Percentiles rank a stretch among this genome's conserved stretches.
Evolutionary conservation across 2,113 vertebrate genomes (phyloP).

Genomic region (Phyllostomus hastatus): DNA sequence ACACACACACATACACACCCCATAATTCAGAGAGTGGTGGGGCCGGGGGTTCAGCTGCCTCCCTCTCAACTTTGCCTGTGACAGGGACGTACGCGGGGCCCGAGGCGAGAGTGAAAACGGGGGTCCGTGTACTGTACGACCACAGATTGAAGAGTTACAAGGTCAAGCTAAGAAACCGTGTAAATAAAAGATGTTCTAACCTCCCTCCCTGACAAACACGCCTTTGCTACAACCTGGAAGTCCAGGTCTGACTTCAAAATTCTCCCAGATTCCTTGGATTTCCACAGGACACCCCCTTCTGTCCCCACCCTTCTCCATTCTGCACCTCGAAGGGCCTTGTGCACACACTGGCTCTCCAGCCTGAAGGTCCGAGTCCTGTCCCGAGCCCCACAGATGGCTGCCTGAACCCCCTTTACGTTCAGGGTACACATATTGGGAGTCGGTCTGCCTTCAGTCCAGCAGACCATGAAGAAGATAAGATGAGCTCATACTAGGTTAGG

Average conservation of each 20-base stretch:
- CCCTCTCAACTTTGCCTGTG: not conserved
- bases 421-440: not conserved
- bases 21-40: not conserved
- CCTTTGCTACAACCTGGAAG: not conserved
- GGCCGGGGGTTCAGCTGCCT: not conserved
- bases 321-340: not conserved
- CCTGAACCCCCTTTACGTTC: too few species aligned
- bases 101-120: not conserved
- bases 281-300: not conserved
- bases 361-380: not conserved
- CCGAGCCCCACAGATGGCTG: not conserved
- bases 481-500: not conserved
- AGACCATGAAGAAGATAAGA: not conserved
- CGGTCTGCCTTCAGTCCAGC: not conserved
- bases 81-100: accelerated
- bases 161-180: not conserved
- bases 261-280: not conserved
- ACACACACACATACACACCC: not conserved
- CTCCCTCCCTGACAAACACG: not conserved
- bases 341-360: not conserved
- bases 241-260: not conserved
- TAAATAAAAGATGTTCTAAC: not conserved
- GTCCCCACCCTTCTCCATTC: not conserved
- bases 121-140: not conserved
- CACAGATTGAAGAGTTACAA: not conserved